Percentiles rank a stretch among this genome's conserved stretches.
phyloP scores from a whole-genome alignment of 1,140 invertebrate genomes.

The Neuroterus valhalla region DNA sequence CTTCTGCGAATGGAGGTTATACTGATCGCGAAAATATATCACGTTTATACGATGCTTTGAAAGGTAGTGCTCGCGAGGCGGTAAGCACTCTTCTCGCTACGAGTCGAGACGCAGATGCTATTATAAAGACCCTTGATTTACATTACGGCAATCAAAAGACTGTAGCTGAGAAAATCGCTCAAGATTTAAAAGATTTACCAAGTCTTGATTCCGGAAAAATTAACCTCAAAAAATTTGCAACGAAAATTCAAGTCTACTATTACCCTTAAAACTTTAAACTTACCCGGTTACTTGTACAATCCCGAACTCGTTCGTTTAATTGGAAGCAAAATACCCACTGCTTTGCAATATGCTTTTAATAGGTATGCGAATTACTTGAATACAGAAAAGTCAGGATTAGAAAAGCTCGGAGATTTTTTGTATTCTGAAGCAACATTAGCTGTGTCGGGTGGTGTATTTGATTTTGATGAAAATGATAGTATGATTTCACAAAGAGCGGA shows the following conservation, averaged over 20 bases:
- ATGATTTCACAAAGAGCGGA: neutral
- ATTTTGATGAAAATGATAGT: neutral
- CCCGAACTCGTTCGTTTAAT: constrained; percentile 4
- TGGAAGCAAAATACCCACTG: neutral
- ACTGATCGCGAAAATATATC: too few species aligned
- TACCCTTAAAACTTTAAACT: neutral
- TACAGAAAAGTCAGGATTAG: neutral
- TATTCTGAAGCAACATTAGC: neutral
- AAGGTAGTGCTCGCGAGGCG: too few species aligned
- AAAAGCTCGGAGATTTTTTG: neutral
- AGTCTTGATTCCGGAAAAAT: constrained; percentile 33
- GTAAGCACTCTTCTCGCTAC: too few species aligned
- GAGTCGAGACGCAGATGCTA: neutral
- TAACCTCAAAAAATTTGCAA: constrained; percentile 11
- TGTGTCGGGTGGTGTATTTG: neutral
- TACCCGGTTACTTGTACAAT: constrained; percentile 1
- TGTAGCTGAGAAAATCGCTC: constrained; percentile 4
- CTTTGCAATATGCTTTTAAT: constrained; percentile 20
- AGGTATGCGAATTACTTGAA: neutral
- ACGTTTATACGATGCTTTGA: too few species aligned
- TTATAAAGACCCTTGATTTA: constrained; percentile 3
- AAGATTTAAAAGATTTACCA: constrained; percentile 32
- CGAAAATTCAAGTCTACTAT: neutral
- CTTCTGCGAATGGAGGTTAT: too few species aligned
- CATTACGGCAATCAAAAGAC: constrained; percentile 30